Base-by-base conservation (phyloP, 2,888 invertebrate genomes). In the Caenorhabditis plicata region DNA sequence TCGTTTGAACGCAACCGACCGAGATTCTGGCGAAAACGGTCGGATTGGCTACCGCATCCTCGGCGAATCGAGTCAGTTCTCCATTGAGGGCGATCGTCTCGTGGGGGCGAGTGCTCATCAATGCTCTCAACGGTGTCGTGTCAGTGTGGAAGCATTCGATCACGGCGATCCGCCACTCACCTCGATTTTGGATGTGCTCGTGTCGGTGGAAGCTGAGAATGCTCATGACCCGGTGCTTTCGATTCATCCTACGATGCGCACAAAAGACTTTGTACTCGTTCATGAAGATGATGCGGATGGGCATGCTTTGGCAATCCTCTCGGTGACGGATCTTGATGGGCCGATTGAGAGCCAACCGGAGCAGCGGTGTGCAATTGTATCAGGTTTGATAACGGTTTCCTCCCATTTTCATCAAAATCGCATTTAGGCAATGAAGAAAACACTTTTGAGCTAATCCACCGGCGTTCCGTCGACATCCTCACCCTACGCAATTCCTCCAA, bases 131-230 rank as follows among this genome's bases (percentile, higher is more conserved):
- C n/a, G 38, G 68, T 92, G 92, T 81, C 89, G 90, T 15, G 84
- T 93, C 33, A 91, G 91, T 0, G 90, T 92, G 13, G 89, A 91
- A 11, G 92, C 92, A 0, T 87, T 90, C 31, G 92, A 92, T 82
- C 90, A 90, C 19, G 72, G 80, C 90, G 90, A 1, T 89, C 90
- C 80, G 87, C 88, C 0, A 90, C 90, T 2, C 87, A 88, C 13
- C 85, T 91, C 42, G 89, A 90, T 75, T 90, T 90, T 81, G 9
- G 73, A 74, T 31, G 90, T 95, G 0, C 89, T 90, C 83, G 88
- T 95, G 44, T 87, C 88, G 76, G 88, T 95, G 3, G 84, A 89
- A 47, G 94, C 94, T 32, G 57, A 53, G 3, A 67, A 67, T 38
- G 41, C 44, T 17, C 61, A 68, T 49, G 58, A 61, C 13, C 68